Conservation (phyloP, 2,113 vertebrate genomes). For the Mohoua ochrocephala region DNA sequence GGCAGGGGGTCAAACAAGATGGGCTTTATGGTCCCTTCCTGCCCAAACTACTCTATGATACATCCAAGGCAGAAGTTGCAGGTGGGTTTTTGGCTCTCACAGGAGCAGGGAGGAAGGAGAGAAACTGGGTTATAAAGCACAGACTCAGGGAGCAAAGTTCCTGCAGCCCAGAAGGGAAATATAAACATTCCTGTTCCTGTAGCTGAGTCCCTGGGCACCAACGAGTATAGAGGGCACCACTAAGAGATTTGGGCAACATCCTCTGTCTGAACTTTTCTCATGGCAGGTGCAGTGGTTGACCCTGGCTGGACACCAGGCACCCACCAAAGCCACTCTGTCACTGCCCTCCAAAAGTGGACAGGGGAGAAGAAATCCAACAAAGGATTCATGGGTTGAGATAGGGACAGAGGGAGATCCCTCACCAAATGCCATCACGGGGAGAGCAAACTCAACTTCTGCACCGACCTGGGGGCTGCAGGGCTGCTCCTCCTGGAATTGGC, state of each 20-base stretch:
- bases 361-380: not conserved
- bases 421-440: rapidly evolving
- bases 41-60: rapidly evolving
- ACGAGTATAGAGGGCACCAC: rapidly evolving
- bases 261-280: not conserved
- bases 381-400: not conserved
- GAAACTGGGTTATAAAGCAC: not conserved
- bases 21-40: not conserved
- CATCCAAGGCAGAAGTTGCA: not conserved
- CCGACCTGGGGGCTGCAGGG: not conserved
- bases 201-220: not conserved
- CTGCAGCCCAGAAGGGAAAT: not conserved
- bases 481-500: not conserved
- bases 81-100: not conserved
- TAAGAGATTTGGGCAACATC: not conserved
- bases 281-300: not conserved
- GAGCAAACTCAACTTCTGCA: not conserved
- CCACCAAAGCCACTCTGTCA: not conserved
- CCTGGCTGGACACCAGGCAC: not conserved
- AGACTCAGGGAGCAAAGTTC: not conserved
- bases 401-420: not conserved
- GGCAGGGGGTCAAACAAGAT: rapidly evolving
- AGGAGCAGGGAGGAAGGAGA: not conserved
- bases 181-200: not conserved
- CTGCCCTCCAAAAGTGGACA: not conserved